phyloP scores from a whole-genome alignment of 2,888 invertebrate genomes.

The Apodemia zela region DNA sequence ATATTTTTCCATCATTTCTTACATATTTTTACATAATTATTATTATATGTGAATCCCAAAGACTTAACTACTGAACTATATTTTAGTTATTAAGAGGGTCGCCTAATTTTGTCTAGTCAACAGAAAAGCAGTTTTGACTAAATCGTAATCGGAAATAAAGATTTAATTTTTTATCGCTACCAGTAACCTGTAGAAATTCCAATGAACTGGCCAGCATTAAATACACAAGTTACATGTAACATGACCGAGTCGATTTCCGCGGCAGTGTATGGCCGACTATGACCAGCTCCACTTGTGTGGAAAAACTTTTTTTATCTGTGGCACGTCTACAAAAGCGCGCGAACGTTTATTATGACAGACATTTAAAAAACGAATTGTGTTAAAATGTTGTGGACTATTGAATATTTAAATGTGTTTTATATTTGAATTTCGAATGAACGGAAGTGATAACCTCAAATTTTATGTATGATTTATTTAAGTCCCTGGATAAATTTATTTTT shows the following conservation, averaged over 20 bases:
- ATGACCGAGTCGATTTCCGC: slow-evolving; percentile 24
- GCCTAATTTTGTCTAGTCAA: not conserved
- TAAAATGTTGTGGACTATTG: slow-evolving; percentile 36
- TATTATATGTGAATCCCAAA: not conserved
- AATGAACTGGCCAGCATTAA: slow-evolving; percentile 22
- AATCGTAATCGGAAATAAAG: slow-evolving; percentile 5
- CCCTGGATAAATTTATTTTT: slow-evolving; percentile 74
- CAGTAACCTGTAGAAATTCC: slow-evolving; percentile 27
- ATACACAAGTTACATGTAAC: slow-evolving; percentile 26
- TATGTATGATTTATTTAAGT: slow-evolving; percentile 80
- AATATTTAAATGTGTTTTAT: slow-evolving; percentile 43
- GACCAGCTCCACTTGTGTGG: slow-evolving; percentile 22
- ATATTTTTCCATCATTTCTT: not conserved
- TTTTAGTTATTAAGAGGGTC: too few species aligned
- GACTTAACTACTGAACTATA: too few species aligned
- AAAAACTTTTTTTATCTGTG: slow-evolving; percentile 15
- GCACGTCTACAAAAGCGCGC: slow-evolving; percentile 27
- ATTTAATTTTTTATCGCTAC: slow-evolving; percentile 27
- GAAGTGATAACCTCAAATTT: slow-evolving; percentile 65
- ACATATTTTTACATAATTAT: not conserved
- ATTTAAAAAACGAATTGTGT: slow-evolving; percentile 23
- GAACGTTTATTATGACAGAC: slow-evolving; percentile 18
- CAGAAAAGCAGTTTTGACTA: not conserved
- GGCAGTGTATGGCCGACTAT: slow-evolving; percentile 31
- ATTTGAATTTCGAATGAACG: slow-evolving; percentile 64